Conservation (phyloP, 2,113 vertebrate genomes). For the Megaceryle maxima region DNA sequence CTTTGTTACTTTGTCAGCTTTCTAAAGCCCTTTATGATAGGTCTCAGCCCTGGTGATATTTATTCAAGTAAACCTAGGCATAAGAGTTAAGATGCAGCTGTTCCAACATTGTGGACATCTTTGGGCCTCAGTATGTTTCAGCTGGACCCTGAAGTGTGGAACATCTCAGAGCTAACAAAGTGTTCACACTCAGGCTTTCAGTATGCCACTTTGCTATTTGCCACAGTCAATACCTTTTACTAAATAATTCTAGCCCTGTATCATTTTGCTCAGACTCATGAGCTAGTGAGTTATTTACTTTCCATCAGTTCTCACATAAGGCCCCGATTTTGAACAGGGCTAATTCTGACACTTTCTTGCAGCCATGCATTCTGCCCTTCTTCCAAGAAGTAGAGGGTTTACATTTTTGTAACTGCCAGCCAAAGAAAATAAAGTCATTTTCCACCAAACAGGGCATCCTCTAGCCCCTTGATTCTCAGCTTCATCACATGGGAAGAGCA, state of each 20-base stretch:
- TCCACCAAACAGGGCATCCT: background rate
- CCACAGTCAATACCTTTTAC: background rate
- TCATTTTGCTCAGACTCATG: background rate
- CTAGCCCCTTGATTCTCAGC: background rate
- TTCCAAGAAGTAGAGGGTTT: background rate
- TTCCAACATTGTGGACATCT: slow-evolving; percentile 62
- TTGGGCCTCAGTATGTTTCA: background rate
- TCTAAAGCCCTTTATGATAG: slow-evolving; percentile 71
- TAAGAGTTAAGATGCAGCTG: slow-evolving; percentile 65
- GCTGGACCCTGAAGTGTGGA: background rate
- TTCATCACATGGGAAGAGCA: background rate
- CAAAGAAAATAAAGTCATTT: background rate
- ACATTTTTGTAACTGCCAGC: background rate
- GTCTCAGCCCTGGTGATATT: slow-evolving; percentile 60
- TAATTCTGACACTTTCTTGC: background rate
- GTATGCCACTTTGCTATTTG: background rate
- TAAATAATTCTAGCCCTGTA: background rate
- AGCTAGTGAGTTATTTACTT: slow-evolving; percentile 9
- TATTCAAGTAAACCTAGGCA: slow-evolving; percentile 65
- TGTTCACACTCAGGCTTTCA: background rate
- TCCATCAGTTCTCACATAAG: background rate
- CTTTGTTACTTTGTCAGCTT: slow-evolving; percentile 72
- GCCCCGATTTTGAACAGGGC: background rate
- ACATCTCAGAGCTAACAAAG: background rate
- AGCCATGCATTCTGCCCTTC: background rate